phyloP scores from a whole-genome alignment of 2,888 invertebrate genomes.

The Andrena praecox region DNA sequence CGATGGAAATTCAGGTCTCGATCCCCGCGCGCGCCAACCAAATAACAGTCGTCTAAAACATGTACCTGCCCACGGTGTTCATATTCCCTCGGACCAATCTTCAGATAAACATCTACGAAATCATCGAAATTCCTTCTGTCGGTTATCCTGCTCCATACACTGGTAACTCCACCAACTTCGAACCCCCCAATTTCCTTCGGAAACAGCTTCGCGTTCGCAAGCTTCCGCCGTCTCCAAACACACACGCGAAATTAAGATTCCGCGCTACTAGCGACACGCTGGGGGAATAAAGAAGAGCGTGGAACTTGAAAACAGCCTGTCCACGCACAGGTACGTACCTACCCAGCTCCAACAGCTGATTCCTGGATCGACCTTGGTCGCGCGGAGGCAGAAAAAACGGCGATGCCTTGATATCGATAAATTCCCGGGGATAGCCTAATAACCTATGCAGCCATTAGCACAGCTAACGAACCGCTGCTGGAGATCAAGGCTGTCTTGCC shows the following conservation, averaged over 20 bases:
- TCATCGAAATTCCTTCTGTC: too few species aligned
- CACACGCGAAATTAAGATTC: conserved; percentile 27
- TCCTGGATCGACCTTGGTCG: background rate
- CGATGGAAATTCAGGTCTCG: too few species aligned
- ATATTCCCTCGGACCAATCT: too few species aligned
- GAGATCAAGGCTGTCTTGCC: conserved; percentile 43
- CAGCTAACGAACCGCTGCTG: conserved; percentile 46
- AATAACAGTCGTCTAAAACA: too few species aligned
- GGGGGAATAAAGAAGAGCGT: background rate
- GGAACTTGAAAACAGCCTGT: background rate
- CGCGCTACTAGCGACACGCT: background rate
- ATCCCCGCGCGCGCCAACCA: too few species aligned
- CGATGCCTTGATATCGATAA: conserved; percentile 40
- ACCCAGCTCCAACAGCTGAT: conserved; percentile 13
- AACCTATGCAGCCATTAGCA: conserved; percentile 50
- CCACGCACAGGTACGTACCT: background rate
- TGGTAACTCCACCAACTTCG: too few species aligned
- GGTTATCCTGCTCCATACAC: too few species aligned
- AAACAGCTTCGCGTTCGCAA: too few species aligned
- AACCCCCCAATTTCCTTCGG: too few species aligned
- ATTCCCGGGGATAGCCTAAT: conserved; percentile 55
- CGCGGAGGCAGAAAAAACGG: background rate
- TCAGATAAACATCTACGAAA: too few species aligned
- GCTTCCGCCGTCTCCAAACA: too few species aligned
- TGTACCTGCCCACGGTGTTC: too few species aligned